Evolutionary conservation across 2,888 invertebrate species (phyloP), one percentile per base, ranked within the genome.

Genomic region (Eilema griseolum): DNA sequence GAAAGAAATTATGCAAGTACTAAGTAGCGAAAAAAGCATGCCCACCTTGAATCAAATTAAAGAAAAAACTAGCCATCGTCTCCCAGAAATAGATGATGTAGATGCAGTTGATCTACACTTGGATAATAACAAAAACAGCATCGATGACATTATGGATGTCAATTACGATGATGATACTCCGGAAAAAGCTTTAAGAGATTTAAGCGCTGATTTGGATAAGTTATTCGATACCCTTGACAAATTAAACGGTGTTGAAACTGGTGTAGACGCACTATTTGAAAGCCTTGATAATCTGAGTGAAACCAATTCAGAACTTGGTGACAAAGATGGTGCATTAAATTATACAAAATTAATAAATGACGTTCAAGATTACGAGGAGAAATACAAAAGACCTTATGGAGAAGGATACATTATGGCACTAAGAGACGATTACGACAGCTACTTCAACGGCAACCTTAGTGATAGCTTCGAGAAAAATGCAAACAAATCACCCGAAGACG

Each of bases 171-270:
- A 83, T 41, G 89, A 89, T 66, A 85, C 84, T 0, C 85, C 86
- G 2, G 85, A 87, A 8, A 85, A 89, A 76, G 86, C 84, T 3
- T 87, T 89, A 63, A 78, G 78, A 26, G 92, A 93, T 67, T 80
- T 94, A 12, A 85, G 90, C 71, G 84, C 83, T 24, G 90, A 94
- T 75, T 85, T 93, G 46, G 85, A 88, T 23, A 86, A 88, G 69
- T 75, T 94, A 33, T 85, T 90, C 69, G 87, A 87, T 66, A 90
- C 89, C 20, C 77, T 88, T 67, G 80, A 87, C 14, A 90, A 92
- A 79, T 81, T 93, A 14, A 79, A 74, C 23, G 75, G 81, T 33
- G 80, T 84, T 23, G 73, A 71, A 7, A 69, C 81, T 7, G 73
- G 80, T 14, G n/a, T n/a, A 52, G 52, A 52, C 8, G 2, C 7